These are phyloP conservation scores for Gryllus longicercus DNA, from an alignment of 2,888 invertebrate genomes.

Conservation along the genomic window DNA sequence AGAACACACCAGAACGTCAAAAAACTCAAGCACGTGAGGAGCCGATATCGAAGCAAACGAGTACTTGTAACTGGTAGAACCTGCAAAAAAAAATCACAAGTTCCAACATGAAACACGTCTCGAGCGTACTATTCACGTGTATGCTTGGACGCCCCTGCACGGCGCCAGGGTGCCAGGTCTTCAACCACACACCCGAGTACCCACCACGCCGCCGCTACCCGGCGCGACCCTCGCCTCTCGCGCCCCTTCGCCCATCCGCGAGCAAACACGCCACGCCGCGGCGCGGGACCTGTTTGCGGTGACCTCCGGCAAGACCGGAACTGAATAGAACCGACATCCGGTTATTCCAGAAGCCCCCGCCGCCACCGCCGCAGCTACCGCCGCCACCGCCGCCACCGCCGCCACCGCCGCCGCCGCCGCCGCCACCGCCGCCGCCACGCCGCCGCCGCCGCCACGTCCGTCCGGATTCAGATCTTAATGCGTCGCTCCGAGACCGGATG, in stretches of 20 bases:
- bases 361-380: neutral
- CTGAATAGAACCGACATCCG: slow-evolving; percentile 35
- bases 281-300: slow-evolving; percentile 32
- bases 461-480: slow-evolving; percentile 11
- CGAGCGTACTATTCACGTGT: no score
- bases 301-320: slow-evolving; percentile 33
- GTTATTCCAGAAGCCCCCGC: slow-evolving; percentile 33
- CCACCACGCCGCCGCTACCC: neutral
- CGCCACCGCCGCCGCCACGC: neutral
- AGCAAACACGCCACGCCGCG: neutral
- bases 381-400: neutral
- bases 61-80: no score
- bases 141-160: neutral
- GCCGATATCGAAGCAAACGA: no score
- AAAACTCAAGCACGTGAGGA: no score
- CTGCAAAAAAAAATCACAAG: no score
- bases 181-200: neutral
- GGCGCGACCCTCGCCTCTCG: neutral
- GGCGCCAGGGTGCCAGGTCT: neutral
- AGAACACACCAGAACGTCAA: no score
- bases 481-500: neutral
- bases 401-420: neutral
- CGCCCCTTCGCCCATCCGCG: neutral
- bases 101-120: no score
- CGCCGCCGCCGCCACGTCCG: neutral